A percentile compares a stretch with the other conserved stretches of the same genome.
Conservation (phyloP, 2,888 invertebrate species). For the Axea sp. region DNA sequence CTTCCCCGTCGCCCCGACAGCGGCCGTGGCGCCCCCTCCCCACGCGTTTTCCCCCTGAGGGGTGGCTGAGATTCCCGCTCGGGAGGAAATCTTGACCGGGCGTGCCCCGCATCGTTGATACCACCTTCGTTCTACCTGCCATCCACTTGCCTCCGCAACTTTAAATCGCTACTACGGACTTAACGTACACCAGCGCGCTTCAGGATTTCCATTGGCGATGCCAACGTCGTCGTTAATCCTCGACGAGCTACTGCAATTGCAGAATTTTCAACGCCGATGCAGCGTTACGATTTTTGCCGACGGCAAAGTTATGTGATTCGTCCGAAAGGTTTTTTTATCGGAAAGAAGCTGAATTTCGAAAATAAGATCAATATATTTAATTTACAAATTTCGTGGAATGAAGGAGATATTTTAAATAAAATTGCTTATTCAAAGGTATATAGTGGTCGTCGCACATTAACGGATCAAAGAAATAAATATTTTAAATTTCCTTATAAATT, state of each 20-base stretch:
- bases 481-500: too few relatives aligned
- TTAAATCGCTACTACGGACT: conserved; percentile 66
- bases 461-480: too few relatives aligned
- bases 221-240: conserved; percentile 53
- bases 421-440: too few relatives aligned
- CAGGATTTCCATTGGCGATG: conserved; percentile 57
- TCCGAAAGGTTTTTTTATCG: too few relatives aligned
- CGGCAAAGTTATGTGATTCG: too few relatives aligned
- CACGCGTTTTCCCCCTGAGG: conserved; percentile 59
- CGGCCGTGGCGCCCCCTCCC: conserved; percentile 54
- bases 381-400: too few relatives aligned
- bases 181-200: conserved; percentile 62
- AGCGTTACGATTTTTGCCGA: conserved; percentile 40
- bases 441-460: too few relatives aligned
- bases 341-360: too few relatives aligned
- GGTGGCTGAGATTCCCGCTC: conserved; percentile 79
- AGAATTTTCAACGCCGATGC: conserved; percentile 52
- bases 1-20: conserved; percentile 35
- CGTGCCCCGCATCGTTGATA: conserved; percentile 79
- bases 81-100: conserved; percentile 80
- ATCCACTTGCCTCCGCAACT: conserved; percentile 58
- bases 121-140: conserved; percentile 65
- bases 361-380: too few relatives aligned
- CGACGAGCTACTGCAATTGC: conserved; percentile 51
- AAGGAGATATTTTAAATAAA: too few relatives aligned